A percentile compares a stretch with the other conserved stretches of the same genome.
Conservation (phyloP, 37 sponge, comb jelly and placozoan species). For the Ephydatia muelleri region DNA sequence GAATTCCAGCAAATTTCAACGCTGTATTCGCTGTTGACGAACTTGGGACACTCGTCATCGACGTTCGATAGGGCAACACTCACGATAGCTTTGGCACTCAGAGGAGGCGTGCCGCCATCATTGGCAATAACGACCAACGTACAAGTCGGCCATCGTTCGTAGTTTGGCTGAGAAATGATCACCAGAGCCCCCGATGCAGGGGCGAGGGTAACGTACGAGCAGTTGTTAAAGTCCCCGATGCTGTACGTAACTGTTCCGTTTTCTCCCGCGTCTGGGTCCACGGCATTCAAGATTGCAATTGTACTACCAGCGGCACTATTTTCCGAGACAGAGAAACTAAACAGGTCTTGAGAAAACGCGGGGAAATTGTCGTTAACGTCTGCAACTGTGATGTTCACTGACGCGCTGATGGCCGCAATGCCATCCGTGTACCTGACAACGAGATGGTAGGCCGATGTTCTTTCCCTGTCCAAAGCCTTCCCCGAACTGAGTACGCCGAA, state of each 20-base stretch:
- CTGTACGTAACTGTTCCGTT: conserved; percentile 39
- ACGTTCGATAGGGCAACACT: conserved; percentile 34
- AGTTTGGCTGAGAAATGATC: conserved; percentile 27
- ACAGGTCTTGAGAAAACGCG: conserved; percentile 29
- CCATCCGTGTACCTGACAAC: conserved; percentile 39
- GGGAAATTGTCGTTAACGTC: conserved; percentile 75
- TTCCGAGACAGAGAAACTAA: conserved; percentile 30
- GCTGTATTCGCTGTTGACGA: conserved; percentile 26
- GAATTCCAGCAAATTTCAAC: neutral
- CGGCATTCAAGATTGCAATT: conserved; percentile 29
- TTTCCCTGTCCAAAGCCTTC: conserved; percentile 48
- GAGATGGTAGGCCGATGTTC: conserved; percentile 7
- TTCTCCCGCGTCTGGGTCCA: conserved; percentile 38
- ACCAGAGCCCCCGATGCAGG: neutral
- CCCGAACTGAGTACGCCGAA: conserved; percentile 13
- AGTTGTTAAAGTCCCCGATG: conserved; percentile 4
- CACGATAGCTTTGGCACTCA: conserved; percentile 22
- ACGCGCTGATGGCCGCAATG: neutral
- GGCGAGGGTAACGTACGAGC: neutral
- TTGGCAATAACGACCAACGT: conserved; percentile 40
- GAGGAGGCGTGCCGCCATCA: conserved; percentile 55
- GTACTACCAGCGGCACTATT: neutral
- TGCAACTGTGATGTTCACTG: conserved; percentile 21
- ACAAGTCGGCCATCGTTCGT: conserved; percentile 15
- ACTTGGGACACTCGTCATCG: conserved; percentile 64